A percentile compares a stretch with the other conserved stretches of the same genome.
phyloP scores from a whole-genome alignment of 2,113 vertebrate genomes.

The Muntiacus reevesi region DNA sequence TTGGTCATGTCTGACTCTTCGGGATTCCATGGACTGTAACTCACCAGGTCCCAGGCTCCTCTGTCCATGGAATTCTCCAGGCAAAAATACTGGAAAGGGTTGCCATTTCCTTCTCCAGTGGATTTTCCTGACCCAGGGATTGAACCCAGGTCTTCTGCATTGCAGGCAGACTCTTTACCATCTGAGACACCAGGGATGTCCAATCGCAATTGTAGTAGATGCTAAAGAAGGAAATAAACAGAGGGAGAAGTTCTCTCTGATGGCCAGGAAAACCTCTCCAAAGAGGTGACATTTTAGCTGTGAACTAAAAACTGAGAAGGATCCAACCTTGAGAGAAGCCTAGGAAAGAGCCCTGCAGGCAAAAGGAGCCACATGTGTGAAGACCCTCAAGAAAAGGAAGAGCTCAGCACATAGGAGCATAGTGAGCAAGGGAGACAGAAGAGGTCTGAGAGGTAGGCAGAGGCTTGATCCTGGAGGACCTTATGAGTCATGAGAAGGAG shows the following conservation, averaged over 20 bases:
- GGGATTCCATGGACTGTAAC: background rate
- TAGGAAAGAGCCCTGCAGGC: constrained; percentile 37
- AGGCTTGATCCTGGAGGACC: background rate
- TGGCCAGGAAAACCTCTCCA: constrained; percentile 31
- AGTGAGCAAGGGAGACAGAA: background rate
- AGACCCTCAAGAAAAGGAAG: constrained; percentile 27
- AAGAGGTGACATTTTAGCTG: constrained; percentile 46
- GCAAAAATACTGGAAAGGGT: background rate
- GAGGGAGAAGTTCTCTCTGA: background rate
- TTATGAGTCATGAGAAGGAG: background rate
- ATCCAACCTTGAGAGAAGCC: constrained; percentile 12
- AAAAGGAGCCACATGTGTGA: background rate
- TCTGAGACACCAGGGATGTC: background rate
- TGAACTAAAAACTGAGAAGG: constrained; percentile 38
- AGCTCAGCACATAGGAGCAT: background rate
- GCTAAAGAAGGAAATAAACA: constrained; percentile 29
- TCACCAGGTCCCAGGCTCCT: background rate
- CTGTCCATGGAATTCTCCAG: background rate
- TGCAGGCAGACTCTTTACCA: background rate
- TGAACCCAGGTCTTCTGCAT: background rate
- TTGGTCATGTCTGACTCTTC: background rate
- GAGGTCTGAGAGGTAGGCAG: background rate
- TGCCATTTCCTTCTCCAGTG: background rate
- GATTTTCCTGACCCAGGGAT: background rate
- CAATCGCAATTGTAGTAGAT: background rate